Conservation (phyloP, 2,888 invertebrate genomes). For the Melinopterus prodromus region DNA sequence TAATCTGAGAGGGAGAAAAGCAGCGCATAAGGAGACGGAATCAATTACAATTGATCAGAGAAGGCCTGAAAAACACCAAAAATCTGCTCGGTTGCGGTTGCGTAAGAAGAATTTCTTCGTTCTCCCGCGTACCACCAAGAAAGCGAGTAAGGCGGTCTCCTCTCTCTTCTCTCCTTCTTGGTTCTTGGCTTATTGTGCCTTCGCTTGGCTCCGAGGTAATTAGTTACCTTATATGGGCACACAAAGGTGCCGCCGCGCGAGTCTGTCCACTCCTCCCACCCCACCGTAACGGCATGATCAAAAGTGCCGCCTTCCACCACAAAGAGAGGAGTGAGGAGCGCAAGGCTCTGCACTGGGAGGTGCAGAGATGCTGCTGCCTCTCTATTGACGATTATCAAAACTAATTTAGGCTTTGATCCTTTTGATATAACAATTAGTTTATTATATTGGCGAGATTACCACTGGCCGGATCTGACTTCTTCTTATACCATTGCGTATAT, state of each 20-base stretch:
- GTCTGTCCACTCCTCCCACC: conserved; percentile 48
- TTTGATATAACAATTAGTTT: conserved; percentile 51
- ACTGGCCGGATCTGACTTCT: background rate
- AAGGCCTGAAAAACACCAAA: background rate
- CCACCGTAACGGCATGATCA: conserved; percentile 44
- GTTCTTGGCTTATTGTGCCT: conserved; percentile 40
- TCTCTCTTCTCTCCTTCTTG: conserved; percentile 14
- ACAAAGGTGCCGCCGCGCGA: conserved; percentile 60
- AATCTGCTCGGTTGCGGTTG: background rate
- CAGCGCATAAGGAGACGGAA: background rate
- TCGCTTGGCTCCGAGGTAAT: conserved; percentile 54
- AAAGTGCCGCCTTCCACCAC: conserved; percentile 50
- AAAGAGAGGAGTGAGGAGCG: conserved; percentile 37
- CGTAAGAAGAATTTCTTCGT: background rate
- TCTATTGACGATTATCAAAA: conserved; percentile 58
- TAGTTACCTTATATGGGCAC: conserved; percentile 59
- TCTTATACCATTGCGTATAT: conserved; percentile 23
- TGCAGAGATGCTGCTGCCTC: conserved; percentile 46
- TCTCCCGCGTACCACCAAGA: background rate
- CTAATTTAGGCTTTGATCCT: conserved; percentile 53
- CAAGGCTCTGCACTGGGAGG: background rate
- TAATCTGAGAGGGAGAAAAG: background rate
- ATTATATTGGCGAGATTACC: conserved; percentile 34
- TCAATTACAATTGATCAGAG: background rate
- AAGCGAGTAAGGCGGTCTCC: conserved; percentile 11